Evolutionary conservation across 2,888 invertebrate species (phyloP), one percentile per base, ranked within the genome.

Genomic region (Podabrus alpinus): DNA sequence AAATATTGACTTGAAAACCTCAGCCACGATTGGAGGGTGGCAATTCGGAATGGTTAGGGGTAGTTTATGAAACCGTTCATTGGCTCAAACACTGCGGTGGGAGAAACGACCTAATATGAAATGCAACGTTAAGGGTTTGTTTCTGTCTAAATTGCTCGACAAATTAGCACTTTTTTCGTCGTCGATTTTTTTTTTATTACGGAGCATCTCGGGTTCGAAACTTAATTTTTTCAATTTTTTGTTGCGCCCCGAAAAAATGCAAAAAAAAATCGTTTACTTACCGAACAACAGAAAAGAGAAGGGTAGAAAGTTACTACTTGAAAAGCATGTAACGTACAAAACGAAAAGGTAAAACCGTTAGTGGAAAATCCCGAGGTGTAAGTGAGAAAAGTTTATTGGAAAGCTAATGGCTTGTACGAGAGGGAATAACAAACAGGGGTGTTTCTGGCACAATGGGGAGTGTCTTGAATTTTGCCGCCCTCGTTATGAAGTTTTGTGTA

Each of bases 1-100:
- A 86, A 87, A 86, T 87, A 87, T 87, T 83, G 87, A 87, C 86
- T 87, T 85, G 86, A 86, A 86, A 86, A 86, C 85, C 86, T 86
- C 86, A 81, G 84, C 84, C 84, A 84, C 83, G 85, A 87, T 87
- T 87, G 86, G 86, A 85, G 85, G 84, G 82, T 83, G 82, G 84
- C 84, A 82, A 82, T 84, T 80, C 81, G 80, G 79, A 81, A 80
- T 81, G 79, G 82, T 79, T 80, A 81, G 81, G 82, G 83, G 82
- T 82, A 81, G 80, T 81, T 80, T 80, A 79, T 78, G 78, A 66
- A 74, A 79, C 76, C 77, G 75, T 78, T 80, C 80, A 83, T 83
- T 83, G 83, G 82, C 78, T 77, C 72, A 69, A 71, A 69, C 69
- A 29, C 70, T 62, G 68, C 72, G 77, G 78, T 78, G 79, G 80